These are phyloP conservation scores for Vireo griseus DNA, from an alignment of 2,797 vertebrate genomes.

Conservation along the genomic window DNA sequence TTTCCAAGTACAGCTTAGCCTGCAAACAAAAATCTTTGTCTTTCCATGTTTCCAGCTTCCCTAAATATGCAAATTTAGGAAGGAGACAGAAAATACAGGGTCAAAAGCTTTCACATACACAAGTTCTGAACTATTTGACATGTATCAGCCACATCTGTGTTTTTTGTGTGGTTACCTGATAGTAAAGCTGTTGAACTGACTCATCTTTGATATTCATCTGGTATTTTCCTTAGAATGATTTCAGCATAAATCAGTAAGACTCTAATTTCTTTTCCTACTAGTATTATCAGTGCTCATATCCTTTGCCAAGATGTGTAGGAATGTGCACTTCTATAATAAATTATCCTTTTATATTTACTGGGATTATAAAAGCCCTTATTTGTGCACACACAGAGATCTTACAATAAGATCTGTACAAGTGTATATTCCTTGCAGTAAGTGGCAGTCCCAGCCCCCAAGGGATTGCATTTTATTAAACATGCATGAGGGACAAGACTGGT, in stretches of 20 bases:
- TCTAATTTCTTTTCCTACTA: neutral
- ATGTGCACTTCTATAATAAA: neutral
- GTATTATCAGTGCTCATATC: neutral
- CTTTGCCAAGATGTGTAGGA: neutral
- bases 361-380: neutral
- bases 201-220: neutral
- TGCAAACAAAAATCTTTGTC: neutral
- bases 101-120: neutral
- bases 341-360: neutral
- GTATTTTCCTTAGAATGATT: neutral
- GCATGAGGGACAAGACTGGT: neutral
- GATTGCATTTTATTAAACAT: neutral
- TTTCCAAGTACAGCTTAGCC: neutral
- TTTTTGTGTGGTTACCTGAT: neutral
- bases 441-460: neutral
- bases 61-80: neutral
- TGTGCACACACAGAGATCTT: neutral
- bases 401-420: neutral
- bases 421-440: neutral
- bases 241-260: neutral
- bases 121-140: neutral
- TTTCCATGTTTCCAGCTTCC: neutral
- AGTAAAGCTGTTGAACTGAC: neutral
- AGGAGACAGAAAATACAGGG: neutral
- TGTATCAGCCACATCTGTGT: neutral